Base-by-base conservation (phyloP, 2,888 invertebrate genomes). In the Drosophila trichaetosa region DNA sequence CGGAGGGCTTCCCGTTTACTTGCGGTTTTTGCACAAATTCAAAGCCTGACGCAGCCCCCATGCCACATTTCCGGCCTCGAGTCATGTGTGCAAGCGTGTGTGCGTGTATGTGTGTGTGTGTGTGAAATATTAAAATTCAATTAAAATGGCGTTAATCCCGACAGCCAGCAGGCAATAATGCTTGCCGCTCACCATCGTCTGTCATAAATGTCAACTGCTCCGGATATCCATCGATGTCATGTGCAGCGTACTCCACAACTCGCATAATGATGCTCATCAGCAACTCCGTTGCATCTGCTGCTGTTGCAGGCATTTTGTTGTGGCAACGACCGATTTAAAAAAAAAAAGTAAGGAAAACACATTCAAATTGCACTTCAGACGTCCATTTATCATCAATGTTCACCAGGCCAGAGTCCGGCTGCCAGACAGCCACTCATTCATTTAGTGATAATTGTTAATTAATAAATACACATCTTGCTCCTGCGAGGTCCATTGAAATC, bases 91-190 rank as follows among this genome's bases (percentile, higher is more conserved):
- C 46, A 2, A 13, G 46, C 76, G 76, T 87, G 80, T 89, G 89
- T 91, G 80, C 10, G 40, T 10, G 10, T 33, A 4, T 34, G 48
- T 24, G 31, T 21, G 29, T 34, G 8, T 54, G 27, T 38, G 84
- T 90, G 91, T 91, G 80, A 90, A 90, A 90, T 91, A 91, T 90
- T 91, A 90, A 90, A 90, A 90, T 91, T 91, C 90, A 90, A 91
- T 90, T 91, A 91, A 91, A 90, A 88, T 82, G 79, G 87, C 91
- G 91, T 90, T 91, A 91, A 91, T 91, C 85, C 85, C 80, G 72
- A 79, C 83, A 82, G 83, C 70, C 73, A 69, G 65, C 69, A 61
- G 78, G 76, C 80, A 84, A 62, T 74, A 83, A 83, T 74, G 76
- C 61, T 21, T 29, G 42, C 21, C 29, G 27, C 24, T 36, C 65